phyloP scores from a whole-genome alignment of 2,113 vertebrate genomes.

The Lepidothrix coronata region DNA sequence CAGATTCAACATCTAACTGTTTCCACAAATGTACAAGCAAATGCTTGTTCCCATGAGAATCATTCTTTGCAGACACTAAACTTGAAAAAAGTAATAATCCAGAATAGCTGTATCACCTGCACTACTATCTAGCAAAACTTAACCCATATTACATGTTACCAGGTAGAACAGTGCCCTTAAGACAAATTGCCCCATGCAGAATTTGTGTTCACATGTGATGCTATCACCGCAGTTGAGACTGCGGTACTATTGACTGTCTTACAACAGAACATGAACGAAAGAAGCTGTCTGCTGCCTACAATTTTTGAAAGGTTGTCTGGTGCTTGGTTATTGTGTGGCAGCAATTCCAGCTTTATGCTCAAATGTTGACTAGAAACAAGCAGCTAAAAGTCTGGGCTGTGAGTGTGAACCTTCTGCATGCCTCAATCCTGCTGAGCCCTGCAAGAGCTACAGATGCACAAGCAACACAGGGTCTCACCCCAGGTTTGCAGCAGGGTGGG shows the following conservation, averaged over 20 bases:
- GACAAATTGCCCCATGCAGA: not conserved
- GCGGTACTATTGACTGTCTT: not conserved
- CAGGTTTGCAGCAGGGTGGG: not conserved
- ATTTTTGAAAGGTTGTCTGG: not conserved
- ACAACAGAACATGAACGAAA: not conserved
- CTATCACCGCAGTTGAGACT: not conserved
- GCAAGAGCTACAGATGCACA: rapidly evolving
- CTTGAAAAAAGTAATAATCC: not conserved
- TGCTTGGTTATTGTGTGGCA: not conserved
- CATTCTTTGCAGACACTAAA: not conserved
- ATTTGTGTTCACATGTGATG: not conserved
- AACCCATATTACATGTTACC: not conserved
- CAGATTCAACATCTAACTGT: not conserved
- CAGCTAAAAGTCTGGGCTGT: not conserved
- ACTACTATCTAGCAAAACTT: not conserved
- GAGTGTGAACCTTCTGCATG: not conserved
- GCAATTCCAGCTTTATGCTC: not conserved
- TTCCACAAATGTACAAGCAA: not conserved
- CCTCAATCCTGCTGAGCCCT: not conserved
- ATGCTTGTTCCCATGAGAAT: not conserved
- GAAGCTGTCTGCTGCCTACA: not conserved
- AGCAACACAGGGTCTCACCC: not conserved
- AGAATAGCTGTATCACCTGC: not conserved
- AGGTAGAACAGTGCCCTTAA: not conserved
- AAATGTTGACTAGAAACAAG: not conserved